phyloP scores from a whole-genome alignment of 2,113 vertebrate species.

The Pseudois nayaur region DNA sequence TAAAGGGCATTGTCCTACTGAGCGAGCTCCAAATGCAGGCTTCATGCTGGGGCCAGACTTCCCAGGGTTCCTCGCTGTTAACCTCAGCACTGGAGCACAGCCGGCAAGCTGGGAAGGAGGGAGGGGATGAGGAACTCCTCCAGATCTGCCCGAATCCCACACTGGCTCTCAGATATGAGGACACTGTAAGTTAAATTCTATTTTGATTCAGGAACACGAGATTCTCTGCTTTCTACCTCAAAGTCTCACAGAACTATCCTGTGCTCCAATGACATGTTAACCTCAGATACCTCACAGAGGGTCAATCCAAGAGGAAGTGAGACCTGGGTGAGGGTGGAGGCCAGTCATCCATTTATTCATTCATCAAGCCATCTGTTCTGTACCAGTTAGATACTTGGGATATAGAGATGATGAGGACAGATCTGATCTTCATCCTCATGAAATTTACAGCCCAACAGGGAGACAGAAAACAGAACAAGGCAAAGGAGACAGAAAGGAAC shows the following conservation, averaged over 20 bases:
- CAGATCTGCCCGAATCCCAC: background rate
- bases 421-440: background rate
- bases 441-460: background rate
- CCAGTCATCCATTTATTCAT: background rate
- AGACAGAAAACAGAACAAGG: background rate
- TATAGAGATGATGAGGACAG: background rate
- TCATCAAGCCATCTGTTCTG: background rate
- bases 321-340: background rate
- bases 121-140: background rate
- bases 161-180: background rate
- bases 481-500: background rate
- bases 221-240: background rate
- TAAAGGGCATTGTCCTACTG: background rate
- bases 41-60: background rate
- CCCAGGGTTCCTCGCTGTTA: background rate
- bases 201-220: background rate
- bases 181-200: background rate
- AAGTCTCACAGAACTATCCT: background rate
- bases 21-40: background rate
- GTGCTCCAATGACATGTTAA: background rate
- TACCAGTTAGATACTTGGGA: background rate
- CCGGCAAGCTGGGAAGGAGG: background rate
- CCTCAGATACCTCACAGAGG: background rate
- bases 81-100: background rate
- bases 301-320: background rate